phyloP scores from a whole-genome alignment of 2,888 invertebrate genomes.

The Macaria notata region DNA sequence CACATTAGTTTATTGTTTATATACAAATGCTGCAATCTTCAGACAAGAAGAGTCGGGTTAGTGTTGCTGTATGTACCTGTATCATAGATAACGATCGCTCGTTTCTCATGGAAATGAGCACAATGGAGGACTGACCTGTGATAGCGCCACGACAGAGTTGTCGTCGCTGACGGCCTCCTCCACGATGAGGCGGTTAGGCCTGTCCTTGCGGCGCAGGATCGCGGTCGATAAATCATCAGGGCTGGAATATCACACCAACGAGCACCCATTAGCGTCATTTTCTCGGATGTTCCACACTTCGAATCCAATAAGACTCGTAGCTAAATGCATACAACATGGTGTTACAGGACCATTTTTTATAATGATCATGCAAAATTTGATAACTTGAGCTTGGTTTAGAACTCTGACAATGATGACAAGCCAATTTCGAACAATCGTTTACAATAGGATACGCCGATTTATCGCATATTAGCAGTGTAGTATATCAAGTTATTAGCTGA shows the following conservation, averaged over 20 bases:
- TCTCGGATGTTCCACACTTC: neutral
- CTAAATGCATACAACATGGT: neutral
- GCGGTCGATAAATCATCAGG: conserved; percentile 98
- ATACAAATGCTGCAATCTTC: too few species aligned
- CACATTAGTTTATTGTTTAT: too few species aligned
- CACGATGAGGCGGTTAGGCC: conserved; percentile 98
- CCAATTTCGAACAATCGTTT: conserved; percentile 69
- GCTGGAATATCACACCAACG: conserved; percentile 66
- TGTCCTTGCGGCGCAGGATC: conserved; percentile 98
- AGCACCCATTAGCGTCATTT: conserved; percentile 28
- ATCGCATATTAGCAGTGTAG: conserved; percentile 13
- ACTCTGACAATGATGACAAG: conserved; percentile 80
- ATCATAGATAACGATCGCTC: conserved; percentile 10
- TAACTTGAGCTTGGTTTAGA: conserved; percentile 39
- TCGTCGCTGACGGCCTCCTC: conserved; percentile 99
- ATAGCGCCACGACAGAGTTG: conserved; percentile 98
- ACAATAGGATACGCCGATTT: conserved; percentile 38
- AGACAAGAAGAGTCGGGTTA: too few species aligned
- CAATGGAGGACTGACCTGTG: conserved; percentile 86
- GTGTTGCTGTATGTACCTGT: too few species aligned
- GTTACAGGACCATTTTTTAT: conserved; percentile 7
- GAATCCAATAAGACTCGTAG: neutral
- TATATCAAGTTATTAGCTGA: neutral
- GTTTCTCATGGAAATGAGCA: conserved; percentile 22
- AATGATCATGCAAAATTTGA: conserved; percentile 42